Evolutionary conservation across 2,888 invertebrate genomes (phyloP), one percentile per base, ranked within the genome.

Genomic region (Itoplectis maculator): DNA sequence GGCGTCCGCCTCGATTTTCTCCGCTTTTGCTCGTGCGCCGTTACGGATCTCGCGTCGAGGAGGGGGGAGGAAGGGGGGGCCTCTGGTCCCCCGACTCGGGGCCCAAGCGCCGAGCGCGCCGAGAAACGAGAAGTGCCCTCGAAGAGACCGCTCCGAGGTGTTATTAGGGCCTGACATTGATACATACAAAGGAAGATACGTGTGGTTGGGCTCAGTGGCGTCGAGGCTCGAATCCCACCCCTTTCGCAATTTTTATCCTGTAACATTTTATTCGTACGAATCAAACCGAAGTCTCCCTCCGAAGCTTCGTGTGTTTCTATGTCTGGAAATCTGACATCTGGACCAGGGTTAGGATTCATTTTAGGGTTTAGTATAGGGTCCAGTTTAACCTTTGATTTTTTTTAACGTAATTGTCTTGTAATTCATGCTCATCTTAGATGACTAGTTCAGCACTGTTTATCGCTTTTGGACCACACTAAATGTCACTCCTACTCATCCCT

Each of bases 141-240:
- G 56, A 63, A 54, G 37, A 3, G 29, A n/a, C 42, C 65, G 69
- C 47, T 74, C 72, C 81, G 87, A 88, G 88, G 89, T 91, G 89
- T 91, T 90, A 91, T 91, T 91, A 91, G 87, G 85, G 86, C 85
- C 80, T 88, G 91, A 90, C 91, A 90, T 90, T 91, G 91, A 91
- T 91, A 90, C 91, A 90, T 89, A 89, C 90, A 87, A 68, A 86
- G 85, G 84, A 61, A 73, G 72, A 73, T 40, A 81, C 40, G 37
- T 40, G 49, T 51, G 29, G 61, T 61, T 49, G 47, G 37, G n/a
- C n/a, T 20, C 61, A 73, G 45, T 49, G 61, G 59, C 59, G 73
- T 73, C 73, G 73, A 61, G 61, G 49, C 47, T 73, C 70, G 35
- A 70, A 47, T 29, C 45, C 47, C 15, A 23, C 15, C 29, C 35